A percentile compares a stretch with the other conserved stretches of the same genome.
phyloP scores from a whole-genome alignment of 2,113 vertebrate genomes.

The Datnioides undecimradiatus region DNA sequence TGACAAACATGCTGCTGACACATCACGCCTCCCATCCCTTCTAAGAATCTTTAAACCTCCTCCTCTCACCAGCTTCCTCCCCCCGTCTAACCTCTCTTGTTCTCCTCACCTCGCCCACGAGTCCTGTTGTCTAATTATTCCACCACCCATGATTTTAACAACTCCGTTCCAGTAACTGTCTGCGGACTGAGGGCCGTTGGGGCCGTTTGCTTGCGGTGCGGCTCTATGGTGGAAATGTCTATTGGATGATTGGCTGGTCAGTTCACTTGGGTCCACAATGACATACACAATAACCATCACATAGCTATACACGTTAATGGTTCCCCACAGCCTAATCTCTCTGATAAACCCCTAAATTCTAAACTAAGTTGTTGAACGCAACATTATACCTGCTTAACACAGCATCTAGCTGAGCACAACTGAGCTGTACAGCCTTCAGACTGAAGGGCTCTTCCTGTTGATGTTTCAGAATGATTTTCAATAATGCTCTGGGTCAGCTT shows the following conservation, averaged over 20 bases:
- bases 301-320: no score
- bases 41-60: neutral
- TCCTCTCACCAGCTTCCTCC: neutral
- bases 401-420: neutral
- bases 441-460: neutral
- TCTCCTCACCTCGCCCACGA: neutral
- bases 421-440: neutral
- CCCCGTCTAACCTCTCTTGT: neutral
- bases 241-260: no score
- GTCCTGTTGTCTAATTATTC: neutral
- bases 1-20: neutral
- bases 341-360: neutral
- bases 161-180: slow-evolving; percentile 1
- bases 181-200: neutral
- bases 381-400: neutral
- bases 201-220: no score
- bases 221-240: no score
- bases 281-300: no score
- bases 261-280: no score
- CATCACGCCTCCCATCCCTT: neutral
- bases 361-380: neutral
- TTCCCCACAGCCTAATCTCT: neutral
- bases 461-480: neutral
- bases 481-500: neutral
- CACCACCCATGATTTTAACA: neutral